Evolutionary conservation across 2,797 vertebrate genomes (phyloP), one percentile per base, ranked within the genome.

Genomic region (Crax fasciolata): DNA sequence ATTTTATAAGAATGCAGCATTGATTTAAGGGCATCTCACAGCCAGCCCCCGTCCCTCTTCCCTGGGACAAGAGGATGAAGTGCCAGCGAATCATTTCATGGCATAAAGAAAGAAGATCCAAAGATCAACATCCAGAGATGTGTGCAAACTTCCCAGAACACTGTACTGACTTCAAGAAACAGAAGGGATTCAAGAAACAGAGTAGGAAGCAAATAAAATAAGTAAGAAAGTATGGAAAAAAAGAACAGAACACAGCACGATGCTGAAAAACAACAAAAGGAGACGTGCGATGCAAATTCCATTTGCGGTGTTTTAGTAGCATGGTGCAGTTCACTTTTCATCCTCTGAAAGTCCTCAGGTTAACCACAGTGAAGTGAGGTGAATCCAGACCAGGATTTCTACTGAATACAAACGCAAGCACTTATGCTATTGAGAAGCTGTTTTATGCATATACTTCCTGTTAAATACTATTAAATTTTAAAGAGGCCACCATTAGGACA

Each of bases 121-220:
- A 57, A 86, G 66, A 88, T 52, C 63, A 93, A 62, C 11, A 83
- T 39, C 68, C 55, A 35, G 83, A 83, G 20, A 80, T 30, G 5
- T 13, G 5, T 17, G 7, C 32, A 44, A 7, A 19, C 16, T 43
- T 71, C 28, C 38, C 68, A 35, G 91, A 88, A 75, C 35, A 19
- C 21, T 65, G 46, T 9, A 65, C 35, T 4, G 2, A 32, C 89
- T 75, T 41, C 6, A 57, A 63, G 61, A 77, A 70, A 5, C 9
- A 58, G 38, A 25, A 6, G 67, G 30, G 10, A 32, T 32, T 57
- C 20, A 57, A 57, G 55, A 57, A 58, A 19, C 57, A 81, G 15
- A 43, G 19, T 3, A 54, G 27, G 6, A 39, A 58, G 30, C 3
- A 61, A 57, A 58, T 12, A 18, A 58, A 63, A 15, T 4, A 24